A percentile compares a stretch with the other conserved stretches of the same genome.
Evolutionary conservation across 1,140 invertebrate species (phyloP).

Genomic region (Ericerus pela): DNA sequence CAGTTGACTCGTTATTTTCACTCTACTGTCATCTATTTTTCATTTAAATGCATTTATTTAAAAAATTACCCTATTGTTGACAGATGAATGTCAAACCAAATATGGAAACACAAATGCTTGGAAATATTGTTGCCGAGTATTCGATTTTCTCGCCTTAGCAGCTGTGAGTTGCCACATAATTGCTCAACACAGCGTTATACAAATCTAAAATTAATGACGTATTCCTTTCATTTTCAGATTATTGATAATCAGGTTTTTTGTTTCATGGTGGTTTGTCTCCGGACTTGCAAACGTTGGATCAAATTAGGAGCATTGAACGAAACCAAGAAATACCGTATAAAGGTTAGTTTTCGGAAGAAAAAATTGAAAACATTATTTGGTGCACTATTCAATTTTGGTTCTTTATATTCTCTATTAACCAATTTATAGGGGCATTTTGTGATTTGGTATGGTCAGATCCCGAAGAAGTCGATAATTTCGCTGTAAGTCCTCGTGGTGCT

Average conservation of each 20-base stretch:
- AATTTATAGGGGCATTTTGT: constrained; percentile 58
- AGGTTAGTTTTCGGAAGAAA: constrained; percentile 37
- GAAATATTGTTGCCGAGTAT: constrained; percentile 95
- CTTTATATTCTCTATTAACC: constrained; percentile 5
- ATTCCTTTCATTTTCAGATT: constrained; percentile 47
- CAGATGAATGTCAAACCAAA: constrained; percentile 96
- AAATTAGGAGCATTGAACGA: constrained; percentile 84
- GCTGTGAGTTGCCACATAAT: constrained; percentile 54
- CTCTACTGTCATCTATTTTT: not conserved
- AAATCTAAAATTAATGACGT: constrained; percentile 4
- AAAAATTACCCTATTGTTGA: constrained; percentile 23
- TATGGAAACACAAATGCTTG: constrained; percentile 98
- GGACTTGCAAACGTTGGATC: constrained; percentile 78
- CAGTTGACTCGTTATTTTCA: not conserved
- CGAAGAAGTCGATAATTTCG: constrained; percentile 83
- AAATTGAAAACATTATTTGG: not conserved
- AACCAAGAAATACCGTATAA: constrained; percentile 97
- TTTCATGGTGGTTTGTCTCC: constrained; percentile 92
- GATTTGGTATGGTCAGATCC: constrained; percentile 95
- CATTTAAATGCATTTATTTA: not conserved
- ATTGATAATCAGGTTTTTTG: constrained; percentile 93
- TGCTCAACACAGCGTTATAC: not conserved
- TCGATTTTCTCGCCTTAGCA: constrained; percentile 92
- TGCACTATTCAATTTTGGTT: not conserved
- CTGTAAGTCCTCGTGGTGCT: constrained; percentile 78